Conservation (phyloP, 2,113 vertebrate genomes). For the Pterophyllum scalare region DNA sequence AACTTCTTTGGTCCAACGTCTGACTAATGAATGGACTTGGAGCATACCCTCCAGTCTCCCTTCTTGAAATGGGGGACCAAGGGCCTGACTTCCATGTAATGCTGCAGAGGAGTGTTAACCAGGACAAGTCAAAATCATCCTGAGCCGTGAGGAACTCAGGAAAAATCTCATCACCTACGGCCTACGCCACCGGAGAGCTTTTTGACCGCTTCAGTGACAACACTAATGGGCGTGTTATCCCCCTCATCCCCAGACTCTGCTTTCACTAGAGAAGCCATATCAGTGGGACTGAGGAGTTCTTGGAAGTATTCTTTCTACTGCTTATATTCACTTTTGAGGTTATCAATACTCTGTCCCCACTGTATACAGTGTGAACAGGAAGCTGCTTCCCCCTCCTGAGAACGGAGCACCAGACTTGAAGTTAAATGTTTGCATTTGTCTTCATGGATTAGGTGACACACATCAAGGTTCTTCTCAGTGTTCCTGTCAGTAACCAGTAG, state of each 20-base stretch:
- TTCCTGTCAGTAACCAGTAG: slow-evolving; percentile 3
- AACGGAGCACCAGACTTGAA: neutral
- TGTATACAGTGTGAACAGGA: neutral
- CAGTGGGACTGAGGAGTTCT: neutral
- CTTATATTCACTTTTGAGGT: neutral
- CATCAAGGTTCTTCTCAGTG: neutral
- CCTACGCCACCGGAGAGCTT: neutral
- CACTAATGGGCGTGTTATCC: neutral
- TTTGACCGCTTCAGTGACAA: neutral
- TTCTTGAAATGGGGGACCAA: neutral
- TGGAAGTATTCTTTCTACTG: neutral
- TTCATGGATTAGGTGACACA: slow-evolving; percentile 14
- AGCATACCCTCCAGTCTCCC: neutral
- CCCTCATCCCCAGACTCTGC: neutral
- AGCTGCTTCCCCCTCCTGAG: neutral
- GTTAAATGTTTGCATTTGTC: slow-evolving; percentile 15
- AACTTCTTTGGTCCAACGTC: too few species aligned
- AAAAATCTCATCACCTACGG: neutral
- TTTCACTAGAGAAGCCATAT: neutral
- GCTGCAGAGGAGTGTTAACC: neutral
- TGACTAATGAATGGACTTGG: neutral
- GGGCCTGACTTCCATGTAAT: neutral
- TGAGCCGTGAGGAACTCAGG: neutral
- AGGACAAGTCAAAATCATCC: neutral
- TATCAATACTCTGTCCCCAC: neutral